Evolutionary conservation across 2,797 vertebrate species (phyloP).

Genomic region (Borostomias antarcticus): DNA sequence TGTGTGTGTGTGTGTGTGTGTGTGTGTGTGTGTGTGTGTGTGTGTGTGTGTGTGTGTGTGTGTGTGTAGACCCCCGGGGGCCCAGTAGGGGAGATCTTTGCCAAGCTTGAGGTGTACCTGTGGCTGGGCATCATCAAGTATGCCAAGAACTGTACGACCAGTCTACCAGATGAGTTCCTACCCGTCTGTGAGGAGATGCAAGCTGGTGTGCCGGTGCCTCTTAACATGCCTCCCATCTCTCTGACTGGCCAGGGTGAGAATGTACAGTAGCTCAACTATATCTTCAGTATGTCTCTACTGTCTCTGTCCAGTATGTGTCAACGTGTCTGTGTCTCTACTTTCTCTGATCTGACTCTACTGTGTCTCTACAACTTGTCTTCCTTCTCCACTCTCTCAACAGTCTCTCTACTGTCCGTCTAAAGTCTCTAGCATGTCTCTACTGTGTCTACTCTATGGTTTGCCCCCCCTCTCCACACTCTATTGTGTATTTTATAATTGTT

Average conservation of each 20-base stretch:
- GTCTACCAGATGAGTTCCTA: slow-evolving; percentile 84
- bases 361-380: not conserved
- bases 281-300: not conserved
- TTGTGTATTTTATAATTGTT: too few species aligned
- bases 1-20: too few species aligned
- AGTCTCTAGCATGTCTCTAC: too few species aligned
- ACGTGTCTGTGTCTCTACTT: not conserved
- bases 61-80: slow-evolving; percentile 80
- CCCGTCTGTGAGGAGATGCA: slow-evolving; percentile 70
- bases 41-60: not conserved
- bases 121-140: slow-evolving; percentile 90
- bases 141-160: slow-evolving; percentile 79
- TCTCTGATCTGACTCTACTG: not conserved
- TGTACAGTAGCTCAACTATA: too few species aligned
- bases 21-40: slow-evolving; percentile 11
- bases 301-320: not conserved
- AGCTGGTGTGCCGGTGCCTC: slow-evolving; percentile 35
- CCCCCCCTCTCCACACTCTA: too few species aligned
- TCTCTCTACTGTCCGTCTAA: too few species aligned
- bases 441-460: too few species aligned
- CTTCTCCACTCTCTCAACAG: not conserved
- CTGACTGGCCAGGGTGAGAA: slow-evolving; percentile 85
- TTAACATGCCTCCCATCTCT: slow-evolving; percentile 69
- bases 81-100: slow-evolving; percentile 82
- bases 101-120: slow-evolving; percentile 90